Conservation (phyloP, 2,113 vertebrate species). For the Strix uralensis region DNA sequence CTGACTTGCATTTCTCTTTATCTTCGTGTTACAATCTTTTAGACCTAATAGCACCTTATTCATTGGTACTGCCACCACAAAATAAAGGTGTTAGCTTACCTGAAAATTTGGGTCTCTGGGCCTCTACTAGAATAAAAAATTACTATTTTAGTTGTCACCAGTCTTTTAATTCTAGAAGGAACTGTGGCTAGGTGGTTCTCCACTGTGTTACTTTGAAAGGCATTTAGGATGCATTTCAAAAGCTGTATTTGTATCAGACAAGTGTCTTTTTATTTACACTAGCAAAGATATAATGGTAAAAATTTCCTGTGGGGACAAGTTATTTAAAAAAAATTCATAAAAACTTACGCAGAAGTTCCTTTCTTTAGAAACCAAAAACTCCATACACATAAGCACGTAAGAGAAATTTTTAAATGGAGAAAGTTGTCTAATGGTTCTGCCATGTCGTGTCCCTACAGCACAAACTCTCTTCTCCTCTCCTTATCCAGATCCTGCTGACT, state of each 20-base stretch:
- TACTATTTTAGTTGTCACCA: background rate
- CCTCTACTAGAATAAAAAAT: background rate
- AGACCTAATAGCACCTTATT: background rate
- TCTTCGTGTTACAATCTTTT: background rate
- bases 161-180: background rate
- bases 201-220: background rate
- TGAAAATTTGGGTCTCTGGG: background rate
- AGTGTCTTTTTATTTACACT: background rate
- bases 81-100: background rate
- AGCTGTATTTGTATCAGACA: background rate
- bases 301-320: background rate
- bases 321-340: background rate
- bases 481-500: background rate
- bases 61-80: background rate
- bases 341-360: background rate
- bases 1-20: background rate
- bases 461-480: background rate
- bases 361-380: background rate
- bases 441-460: background rate
- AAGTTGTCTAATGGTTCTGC: background rate
- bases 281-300: background rate
- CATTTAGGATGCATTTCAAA: background rate
- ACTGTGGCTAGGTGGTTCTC: rapidly evolving
- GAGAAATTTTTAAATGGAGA: background rate
- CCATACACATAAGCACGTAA: rapidly evolving